Conservation (phyloP, 2,113 vertebrate genomes). For the Pluvianellus socialis region DNA sequence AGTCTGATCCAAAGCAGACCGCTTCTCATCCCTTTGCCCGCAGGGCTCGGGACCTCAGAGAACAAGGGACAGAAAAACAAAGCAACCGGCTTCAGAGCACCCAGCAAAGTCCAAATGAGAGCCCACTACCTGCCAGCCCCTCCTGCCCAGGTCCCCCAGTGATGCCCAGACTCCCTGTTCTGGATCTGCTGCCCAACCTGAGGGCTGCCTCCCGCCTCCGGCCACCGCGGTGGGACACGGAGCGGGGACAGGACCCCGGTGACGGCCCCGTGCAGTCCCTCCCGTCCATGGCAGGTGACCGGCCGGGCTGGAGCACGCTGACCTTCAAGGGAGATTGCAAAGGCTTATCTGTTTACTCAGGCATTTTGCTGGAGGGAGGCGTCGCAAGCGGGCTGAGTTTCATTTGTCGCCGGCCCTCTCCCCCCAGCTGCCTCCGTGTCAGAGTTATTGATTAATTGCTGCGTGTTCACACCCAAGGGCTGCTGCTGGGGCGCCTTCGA, state of each 20-base stretch:
- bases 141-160: neutral
- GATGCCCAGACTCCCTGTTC: neutral
- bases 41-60: neutral
- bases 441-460: constrained; percentile 40
- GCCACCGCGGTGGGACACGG: neutral
- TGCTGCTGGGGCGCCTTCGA: neutral
- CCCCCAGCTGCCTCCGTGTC: neutral
- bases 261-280: neutral
- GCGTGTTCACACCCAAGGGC: neutral
- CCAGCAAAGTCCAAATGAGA: neutral
- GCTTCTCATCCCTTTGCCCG: neutral
- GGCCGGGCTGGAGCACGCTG: neutral
- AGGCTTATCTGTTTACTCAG: constrained; percentile 60
- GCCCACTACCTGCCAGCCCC: neutral
- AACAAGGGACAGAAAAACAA: neutral
- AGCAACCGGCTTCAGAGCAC: neutral
- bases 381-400: neutral
- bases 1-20: neutral
- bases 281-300: neutral
- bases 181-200: neutral
- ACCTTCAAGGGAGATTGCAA: constrained; percentile 59
- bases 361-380: constrained; percentile 38
- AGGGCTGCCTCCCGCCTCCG: neutral
- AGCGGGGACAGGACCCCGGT: neutral
- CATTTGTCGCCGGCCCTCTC: neutral